Conservation (phyloP, 1,140 invertebrate genomes). For the Arion vulgaris region DNA sequence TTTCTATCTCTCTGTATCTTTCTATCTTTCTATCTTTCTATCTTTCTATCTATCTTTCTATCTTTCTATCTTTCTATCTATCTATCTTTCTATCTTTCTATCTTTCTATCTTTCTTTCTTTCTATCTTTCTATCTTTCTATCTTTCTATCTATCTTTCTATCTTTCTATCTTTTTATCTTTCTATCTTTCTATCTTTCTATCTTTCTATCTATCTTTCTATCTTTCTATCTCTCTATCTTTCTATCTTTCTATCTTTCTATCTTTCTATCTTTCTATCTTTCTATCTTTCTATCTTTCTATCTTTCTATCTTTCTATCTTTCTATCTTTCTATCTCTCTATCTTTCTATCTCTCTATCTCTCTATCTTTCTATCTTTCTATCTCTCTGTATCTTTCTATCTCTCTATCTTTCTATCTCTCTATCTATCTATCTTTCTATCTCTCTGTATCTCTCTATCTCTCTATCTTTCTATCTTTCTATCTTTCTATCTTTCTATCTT, state of each 20-base stretch:
- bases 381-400: not conserved
- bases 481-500: not conserved
- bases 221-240: not conserved
- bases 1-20: not conserved
- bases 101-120: constrained; percentile 5
- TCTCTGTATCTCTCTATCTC: not conserved
- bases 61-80: constrained; percentile 26
- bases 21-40: not conserved
- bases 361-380: not conserved
- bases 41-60: constrained; percentile 4
- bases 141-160: not conserved
- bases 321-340: not conserved
- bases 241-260: not conserved
- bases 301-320: not conserved
- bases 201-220: not conserved
- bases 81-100: constrained; percentile 9
- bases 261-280: not conserved
- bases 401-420: not conserved
- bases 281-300: not conserved
- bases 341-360: not conserved
- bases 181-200: not conserved
- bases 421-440: not conserved
- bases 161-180: not conserved
- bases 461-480: not conserved
- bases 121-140: not conserved